A percentile compares a stretch with the other conserved stretches of the same genome.
These are phyloP conservation scores for Sesamia inferens DNA, from an alignment of 2,888 invertebrate species.

Conservation along the genomic window DNA sequence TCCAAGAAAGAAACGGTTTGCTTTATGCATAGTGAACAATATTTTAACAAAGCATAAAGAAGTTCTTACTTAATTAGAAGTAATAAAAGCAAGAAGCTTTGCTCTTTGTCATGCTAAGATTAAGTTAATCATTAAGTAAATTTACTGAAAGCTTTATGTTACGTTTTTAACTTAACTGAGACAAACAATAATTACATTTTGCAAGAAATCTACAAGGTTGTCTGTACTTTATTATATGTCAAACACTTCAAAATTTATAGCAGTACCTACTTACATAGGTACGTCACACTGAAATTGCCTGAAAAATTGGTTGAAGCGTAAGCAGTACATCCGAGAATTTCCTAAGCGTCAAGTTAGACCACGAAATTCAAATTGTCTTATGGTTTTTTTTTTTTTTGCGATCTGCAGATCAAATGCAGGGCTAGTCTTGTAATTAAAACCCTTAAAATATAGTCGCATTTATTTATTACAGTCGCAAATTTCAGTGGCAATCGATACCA, in stretches of 20 bases:
- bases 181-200: neutral
- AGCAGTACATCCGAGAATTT: too few relatives aligned
- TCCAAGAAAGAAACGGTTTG: slow-evolving; percentile 6
- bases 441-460: too few relatives aligned
- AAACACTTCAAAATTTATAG: neutral
- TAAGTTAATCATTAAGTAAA: neutral
- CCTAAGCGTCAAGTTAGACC: too few relatives aligned
- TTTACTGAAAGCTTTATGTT: slow-evolving; percentile 1
- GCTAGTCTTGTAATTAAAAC: too few relatives aligned
- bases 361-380: too few relatives aligned
- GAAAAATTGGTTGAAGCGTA: too few relatives aligned
- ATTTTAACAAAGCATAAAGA: neutral
- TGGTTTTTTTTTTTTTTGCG: too few relatives aligned
- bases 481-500: too few relatives aligned
- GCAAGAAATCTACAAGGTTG: neutral
- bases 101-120: slow-evolving; percentile 6
- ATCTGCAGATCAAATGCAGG: too few relatives aligned
- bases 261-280: too few relatives aligned
- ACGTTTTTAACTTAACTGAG: neutral
- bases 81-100: slow-evolving; percentile 13
- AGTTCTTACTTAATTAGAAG: slow-evolving; percentile 10
- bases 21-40: neutral
- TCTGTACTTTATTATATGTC: neutral
- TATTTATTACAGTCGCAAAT: too few relatives aligned
- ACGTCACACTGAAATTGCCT: too few relatives aligned